Conservation (phyloP, 1,140 invertebrate genomes). For the Ditylenchus dipsaci region DNA sequence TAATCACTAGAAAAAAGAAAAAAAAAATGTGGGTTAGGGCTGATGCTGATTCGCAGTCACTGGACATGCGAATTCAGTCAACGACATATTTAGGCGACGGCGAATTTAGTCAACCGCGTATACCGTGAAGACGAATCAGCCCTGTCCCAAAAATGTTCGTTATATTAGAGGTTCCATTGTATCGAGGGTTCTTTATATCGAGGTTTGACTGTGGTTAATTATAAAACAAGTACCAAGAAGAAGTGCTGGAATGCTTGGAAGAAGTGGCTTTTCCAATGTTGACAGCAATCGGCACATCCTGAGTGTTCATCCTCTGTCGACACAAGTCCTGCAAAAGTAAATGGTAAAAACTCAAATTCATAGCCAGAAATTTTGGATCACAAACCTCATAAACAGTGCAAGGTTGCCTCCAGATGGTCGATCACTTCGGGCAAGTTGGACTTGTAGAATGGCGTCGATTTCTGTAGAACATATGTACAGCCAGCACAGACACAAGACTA, state of each 20-base stretch:
- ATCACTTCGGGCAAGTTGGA: conserved; percentile 62
- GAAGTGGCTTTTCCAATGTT: conserved; percentile 53
- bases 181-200: background rate
- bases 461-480: conserved; percentile 67
- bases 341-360: no score
- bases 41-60: no score
- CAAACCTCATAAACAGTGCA: conserved; percentile 87
- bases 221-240: conserved; percentile 11
- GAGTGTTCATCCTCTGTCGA: conserved; percentile 83
- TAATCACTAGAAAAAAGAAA: no score
- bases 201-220: background rate
- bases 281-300: conserved; percentile 65
- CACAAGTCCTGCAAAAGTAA: conserved; percentile 73
- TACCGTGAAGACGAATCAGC: no score
- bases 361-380: conserved; percentile 55
- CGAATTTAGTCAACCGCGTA: no score
- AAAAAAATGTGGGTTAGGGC: no score
- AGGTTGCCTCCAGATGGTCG: conserved; percentile 72
- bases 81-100: no score
- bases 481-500: conserved; percentile 67
- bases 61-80: no score
- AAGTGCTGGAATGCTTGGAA: conserved; percentile 69
- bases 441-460: conserved; percentile 63
- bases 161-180: no score
- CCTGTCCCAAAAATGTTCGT: no score